Conservation (phyloP, 2,113 vertebrate species). For the Pollimyrus isidori region DNA sequence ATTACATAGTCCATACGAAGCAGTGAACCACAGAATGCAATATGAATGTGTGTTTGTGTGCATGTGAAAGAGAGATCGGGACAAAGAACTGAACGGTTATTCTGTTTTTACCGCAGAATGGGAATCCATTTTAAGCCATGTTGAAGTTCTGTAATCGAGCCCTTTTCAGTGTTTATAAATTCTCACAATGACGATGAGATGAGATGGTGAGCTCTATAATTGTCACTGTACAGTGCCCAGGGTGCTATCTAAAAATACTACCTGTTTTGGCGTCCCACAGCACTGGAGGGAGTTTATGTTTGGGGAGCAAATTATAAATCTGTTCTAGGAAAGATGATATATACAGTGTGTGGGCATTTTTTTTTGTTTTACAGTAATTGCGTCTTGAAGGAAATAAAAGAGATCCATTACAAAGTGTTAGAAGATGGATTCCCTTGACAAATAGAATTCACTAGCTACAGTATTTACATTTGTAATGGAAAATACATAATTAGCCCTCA, state of each 20-base stretch:
- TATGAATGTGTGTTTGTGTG: neutral
- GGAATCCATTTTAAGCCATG: neutral
- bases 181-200: neutral
- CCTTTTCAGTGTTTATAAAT: slow-evolving; percentile 7
- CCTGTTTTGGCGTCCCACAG: neutral
- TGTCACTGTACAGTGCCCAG: neutral
- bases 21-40: neutral
- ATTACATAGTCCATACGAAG: neutral
- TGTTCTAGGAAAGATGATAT: neutral
- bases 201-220: neutral
- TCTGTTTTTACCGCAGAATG: neutral
- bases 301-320: neutral
- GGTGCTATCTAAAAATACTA: neutral
- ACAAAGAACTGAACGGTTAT: neutral
- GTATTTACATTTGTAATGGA: neutral
- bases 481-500: neutral
- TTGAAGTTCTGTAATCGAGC: neutral
- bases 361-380: neutral
- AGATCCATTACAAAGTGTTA: neutral
- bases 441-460: neutral
- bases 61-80: neutral
- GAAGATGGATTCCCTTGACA: neutral
- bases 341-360: neutral
- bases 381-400: neutral
- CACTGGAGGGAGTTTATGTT: neutral